Percentiles rank a stretch among this genome's conserved stretches.
phyloP scores from a whole-genome alignment of 2,797 vertebrate genomes.

The Sphenodon punctatus region DNA sequence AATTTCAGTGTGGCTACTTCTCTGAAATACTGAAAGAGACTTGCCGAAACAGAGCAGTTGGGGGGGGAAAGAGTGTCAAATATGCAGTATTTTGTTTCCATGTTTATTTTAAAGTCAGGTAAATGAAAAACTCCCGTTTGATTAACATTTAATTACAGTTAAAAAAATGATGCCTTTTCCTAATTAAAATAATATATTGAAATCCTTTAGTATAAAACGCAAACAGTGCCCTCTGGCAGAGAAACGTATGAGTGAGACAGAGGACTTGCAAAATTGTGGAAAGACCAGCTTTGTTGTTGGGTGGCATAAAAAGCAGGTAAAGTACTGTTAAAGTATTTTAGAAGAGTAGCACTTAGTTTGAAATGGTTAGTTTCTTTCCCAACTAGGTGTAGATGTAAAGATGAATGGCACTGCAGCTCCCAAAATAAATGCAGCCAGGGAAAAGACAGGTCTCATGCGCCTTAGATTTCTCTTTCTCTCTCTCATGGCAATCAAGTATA shows the following conservation, averaged over 20 bases:
- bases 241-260: background rate
- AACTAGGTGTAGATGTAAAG: too few species aligned
- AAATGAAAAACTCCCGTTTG: background rate
- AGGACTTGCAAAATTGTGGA: background rate
- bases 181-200: background rate
- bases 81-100: background rate
- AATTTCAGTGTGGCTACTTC: constrained; percentile 30
- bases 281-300: too few species aligned
- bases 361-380: too few species aligned
- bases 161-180: background rate
- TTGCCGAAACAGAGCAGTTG: constrained; percentile 30
- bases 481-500: background rate
- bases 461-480: background rate
- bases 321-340: too few species aligned
- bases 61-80: background rate
- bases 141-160: background rate
- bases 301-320: too few species aligned
- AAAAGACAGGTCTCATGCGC: background rate
- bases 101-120: too few species aligned
- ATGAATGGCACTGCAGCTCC: background rate
- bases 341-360: too few species aligned
- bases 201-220: background rate
- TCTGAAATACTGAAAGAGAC: constrained; percentile 17
- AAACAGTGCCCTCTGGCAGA: background rate
- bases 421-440: background rate